These are phyloP conservation scores for Cyphomyrmex costatus DNA, from an alignment of 1,140 invertebrate genomes.

Conservation along the genomic window DNA sequence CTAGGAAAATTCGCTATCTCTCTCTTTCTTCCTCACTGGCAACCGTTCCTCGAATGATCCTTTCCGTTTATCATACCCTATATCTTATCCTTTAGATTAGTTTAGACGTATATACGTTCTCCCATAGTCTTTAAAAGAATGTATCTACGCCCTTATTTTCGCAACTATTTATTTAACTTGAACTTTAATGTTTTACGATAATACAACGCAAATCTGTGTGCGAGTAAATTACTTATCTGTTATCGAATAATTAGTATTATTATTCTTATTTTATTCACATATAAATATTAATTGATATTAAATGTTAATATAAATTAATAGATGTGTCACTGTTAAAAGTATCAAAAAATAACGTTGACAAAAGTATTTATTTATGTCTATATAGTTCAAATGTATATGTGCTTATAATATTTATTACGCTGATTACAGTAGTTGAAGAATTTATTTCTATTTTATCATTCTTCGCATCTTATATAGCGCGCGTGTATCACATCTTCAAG, in stretches of 20 bases:
- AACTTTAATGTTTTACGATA: not conserved
- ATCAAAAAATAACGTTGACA: not conserved
- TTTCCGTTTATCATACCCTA: conserved; percentile 41
- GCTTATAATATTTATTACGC: not conserved
- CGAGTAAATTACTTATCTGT: not conserved
- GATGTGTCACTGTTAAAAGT: not conserved
- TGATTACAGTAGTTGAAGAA: not conserved
- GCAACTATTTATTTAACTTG: not conserved
- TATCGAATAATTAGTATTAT: not conserved
- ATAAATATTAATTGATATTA: not conserved
- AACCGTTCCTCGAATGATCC: conserved; percentile 40
- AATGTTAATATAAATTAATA: not conserved
- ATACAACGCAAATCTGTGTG: not conserved
- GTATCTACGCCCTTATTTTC: not conserved
- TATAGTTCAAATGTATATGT: not conserved
- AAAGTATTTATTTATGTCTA: conserved; percentile 5
- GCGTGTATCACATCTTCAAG: not conserved
- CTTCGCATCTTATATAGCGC: too few relatives aligned
- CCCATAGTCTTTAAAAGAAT: not conserved
- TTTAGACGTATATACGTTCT: too few relatives aligned
- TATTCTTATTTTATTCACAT: not conserved
- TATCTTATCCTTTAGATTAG: not conserved
- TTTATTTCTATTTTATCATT: not conserved
- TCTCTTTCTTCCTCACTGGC: not conserved
- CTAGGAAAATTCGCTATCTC: conserved; percentile 76